Conservation (phyloP, 2,888 invertebrate genomes). For the Pandemis corylana region DNA sequence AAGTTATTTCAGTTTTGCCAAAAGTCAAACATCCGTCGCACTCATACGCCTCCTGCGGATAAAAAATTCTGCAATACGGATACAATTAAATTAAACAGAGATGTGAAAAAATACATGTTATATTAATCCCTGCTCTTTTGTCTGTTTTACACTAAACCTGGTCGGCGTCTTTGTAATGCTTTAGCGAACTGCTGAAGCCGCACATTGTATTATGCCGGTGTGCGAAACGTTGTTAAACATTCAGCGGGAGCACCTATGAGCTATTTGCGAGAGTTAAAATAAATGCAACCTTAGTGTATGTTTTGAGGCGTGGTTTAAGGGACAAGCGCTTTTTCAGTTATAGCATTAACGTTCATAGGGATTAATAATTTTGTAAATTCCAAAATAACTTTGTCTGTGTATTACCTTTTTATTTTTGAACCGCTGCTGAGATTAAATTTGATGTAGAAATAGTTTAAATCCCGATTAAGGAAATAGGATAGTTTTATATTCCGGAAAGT, state of each 20-base stretch:
- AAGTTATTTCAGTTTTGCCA: not conserved
- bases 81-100: not conserved
- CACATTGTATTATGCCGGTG: constrained; percentile 25
- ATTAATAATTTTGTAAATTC: too few relatives aligned
- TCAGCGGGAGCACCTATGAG: constrained; percentile 31
- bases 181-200: constrained; percentile 13
- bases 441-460: too few relatives aligned
- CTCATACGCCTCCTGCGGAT: not conserved
- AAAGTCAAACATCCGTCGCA: not conserved
- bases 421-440: too few relatives aligned
- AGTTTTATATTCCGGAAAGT: too few relatives aligned
- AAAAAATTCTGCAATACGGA: not conserved
- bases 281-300: constrained; percentile 37
- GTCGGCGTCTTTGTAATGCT: constrained; percentile 21
- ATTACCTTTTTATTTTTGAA: too few relatives aligned
- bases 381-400: too few relatives aligned
- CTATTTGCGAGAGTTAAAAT: constrained; percentile 38
- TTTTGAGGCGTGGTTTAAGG: constrained; percentile 13
- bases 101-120: not conserved
- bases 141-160: constrained; percentile 27
- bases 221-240: constrained; percentile 37
- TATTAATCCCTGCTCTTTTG: constrained; percentile 28
- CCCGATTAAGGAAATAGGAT: too few relatives aligned
- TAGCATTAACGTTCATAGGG: too few relatives aligned
- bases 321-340: not conserved